Evolutionary conservation across 2,113 vertebrate genomes (phyloP).

Genomic region (Misgurnus mizolepis): DNA sequence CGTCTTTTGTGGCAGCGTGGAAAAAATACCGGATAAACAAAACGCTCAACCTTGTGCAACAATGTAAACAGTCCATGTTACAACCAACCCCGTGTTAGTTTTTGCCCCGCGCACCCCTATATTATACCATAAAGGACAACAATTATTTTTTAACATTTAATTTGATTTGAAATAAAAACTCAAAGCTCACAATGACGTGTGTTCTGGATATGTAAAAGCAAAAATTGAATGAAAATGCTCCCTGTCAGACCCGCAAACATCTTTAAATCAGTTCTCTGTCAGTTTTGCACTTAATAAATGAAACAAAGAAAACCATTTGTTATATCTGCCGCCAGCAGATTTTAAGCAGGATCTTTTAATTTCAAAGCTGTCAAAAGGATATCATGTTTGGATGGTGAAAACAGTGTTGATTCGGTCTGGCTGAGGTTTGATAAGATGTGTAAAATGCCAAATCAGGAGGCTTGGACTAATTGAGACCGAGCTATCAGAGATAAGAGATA

Average conservation of each 20-base stretch:
- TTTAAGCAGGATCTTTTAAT: constrained; percentile 46
- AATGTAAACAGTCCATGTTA: too few species aligned
- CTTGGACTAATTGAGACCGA: constrained; percentile 30
- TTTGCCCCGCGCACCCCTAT: too few species aligned
- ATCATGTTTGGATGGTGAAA: constrained; percentile 26
- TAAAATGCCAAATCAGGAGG: constrained; percentile 43
- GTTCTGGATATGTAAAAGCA: neutral
- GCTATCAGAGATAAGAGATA: constrained; percentile 41
- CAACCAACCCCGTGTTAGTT: too few species aligned
- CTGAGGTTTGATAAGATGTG: constrained; percentile 43
- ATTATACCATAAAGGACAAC: too few species aligned
- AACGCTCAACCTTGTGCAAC: too few species aligned
- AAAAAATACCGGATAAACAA: too few species aligned
- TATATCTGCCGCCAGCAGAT: constrained; percentile 33
- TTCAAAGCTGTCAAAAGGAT: constrained; percentile 45
- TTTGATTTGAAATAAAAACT: neutral
- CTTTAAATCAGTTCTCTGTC: constrained; percentile 3
- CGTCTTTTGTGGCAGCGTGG: too few species aligned
- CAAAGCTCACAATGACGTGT: neutral
- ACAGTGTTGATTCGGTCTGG: constrained; percentile 29
- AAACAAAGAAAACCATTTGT: constrained; percentile 39
- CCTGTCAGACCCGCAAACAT: neutral
- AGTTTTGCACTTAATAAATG: constrained; percentile 10
- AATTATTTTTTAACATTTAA: too few species aligned
- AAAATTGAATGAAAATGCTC: neutral